Base-by-base conservation (phyloP, 2,113 vertebrate species). In the Coturnix japonica region DNA sequence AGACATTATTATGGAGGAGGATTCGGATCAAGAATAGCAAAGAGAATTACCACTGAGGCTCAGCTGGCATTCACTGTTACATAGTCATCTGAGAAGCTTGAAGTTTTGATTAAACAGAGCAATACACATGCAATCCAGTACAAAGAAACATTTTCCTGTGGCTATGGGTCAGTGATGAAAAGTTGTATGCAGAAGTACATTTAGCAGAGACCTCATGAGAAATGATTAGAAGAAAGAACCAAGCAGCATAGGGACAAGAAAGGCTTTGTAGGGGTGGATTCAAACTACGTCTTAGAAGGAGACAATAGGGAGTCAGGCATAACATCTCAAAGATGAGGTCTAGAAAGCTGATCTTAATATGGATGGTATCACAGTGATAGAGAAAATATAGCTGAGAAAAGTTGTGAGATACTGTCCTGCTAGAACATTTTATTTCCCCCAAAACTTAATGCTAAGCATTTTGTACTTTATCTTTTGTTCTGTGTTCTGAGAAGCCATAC, bases 1-100 rank as follows among this genome's bases (percentile, higher is more conserved):
- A 92, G 74, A 73, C 37, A 28, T 72, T 56, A 16, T 56, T 65
- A 79, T 30, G 59, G 41, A 84, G 77, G 41, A 66, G 56, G 43
- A 81, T 79, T 93, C 63, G 82, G 84, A 93, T 72, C 35, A 95
- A 87, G 59, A 91, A 64, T 9, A 87, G 54, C 51, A 70, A 63
- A 72, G 28, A 63, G 56, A 63, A 82, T 63, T 66, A 56, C 33
- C 59, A 28, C n/a, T 76, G 82, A 73, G 74, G 78, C 28, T 80
- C 67, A 81, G 2, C 6, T 66, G 79, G 26, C 23, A 44, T 67
- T 74, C 37, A 30, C 14, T 74, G 39, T 59, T 60, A 64, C 23
- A 41, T 46, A 85, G 60, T 41, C 56, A 66, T 74, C 47, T 35
- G 56, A 94, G 65, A 89, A 82, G 56, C 26, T 1, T 63, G 22